Conservation (phyloP, 2,888 invertebrate genomes). For the Hirtodrosophila duncani region DNA sequence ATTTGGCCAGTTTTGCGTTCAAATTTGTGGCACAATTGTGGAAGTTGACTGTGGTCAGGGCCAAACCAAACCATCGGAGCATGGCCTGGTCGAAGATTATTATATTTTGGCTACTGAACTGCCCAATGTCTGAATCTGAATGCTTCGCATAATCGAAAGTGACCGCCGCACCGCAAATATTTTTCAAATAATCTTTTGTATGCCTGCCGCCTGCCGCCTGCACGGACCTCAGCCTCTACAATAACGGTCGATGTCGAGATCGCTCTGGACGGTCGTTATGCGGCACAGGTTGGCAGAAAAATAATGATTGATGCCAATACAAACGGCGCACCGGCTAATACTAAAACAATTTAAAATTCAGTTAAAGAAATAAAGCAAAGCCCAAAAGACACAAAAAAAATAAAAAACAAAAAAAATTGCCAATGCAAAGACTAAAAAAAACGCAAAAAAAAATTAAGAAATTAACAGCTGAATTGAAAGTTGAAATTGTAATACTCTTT, state of each 20-base stretch:
- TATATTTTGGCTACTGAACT: conserved; percentile 65
- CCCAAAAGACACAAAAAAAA: conserved; percentile 26
- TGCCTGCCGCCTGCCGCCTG: conserved; percentile 21
- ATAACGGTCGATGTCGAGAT: conserved; percentile 27
- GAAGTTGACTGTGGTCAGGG: conserved; percentile 73
- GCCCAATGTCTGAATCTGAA: conserved; percentile 65
- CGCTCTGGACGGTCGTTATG: conserved; percentile 21
- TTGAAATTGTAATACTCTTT: no score
- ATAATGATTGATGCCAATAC: conserved; percentile 70
- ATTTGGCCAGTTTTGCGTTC: conserved; percentile 73
- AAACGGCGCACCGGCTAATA: conserved; percentile 55
- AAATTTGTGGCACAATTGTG: conserved; percentile 70
- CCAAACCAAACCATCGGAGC: no score
- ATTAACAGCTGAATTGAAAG: no score
- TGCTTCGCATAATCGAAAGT: conserved; percentile 72
- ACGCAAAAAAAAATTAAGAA: conserved; percentile 4
- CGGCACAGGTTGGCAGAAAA: conserved; percentile 58
- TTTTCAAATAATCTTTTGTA: conserved; percentile 59
- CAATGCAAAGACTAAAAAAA: conserved; percentile 17
- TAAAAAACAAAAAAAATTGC: conserved; percentile 33
- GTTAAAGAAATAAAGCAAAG: conserved; percentile 55
- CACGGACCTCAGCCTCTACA: conserved; percentile 19
- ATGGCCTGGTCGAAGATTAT: conserved; percentile 65
- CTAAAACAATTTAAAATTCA: conserved; percentile 67
- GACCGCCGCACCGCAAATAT: conserved; percentile 67